phyloP scores from a whole-genome alignment of 2,888 invertebrate genomes.

The Tetragonisca angustula region DNA sequence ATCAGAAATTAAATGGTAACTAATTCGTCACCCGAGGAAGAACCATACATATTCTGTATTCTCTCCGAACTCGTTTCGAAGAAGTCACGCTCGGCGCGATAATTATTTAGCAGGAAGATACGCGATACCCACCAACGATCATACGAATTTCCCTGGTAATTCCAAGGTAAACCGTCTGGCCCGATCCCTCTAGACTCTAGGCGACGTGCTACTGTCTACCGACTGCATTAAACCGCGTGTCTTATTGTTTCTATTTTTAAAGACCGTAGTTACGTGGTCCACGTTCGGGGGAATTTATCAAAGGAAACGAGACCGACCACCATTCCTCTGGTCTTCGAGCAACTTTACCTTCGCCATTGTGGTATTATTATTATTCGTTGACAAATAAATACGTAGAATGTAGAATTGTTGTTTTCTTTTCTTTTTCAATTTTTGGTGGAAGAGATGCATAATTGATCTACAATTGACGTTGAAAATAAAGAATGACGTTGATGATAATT shows the following conservation, averaged over 20 bases:
- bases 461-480: no score
- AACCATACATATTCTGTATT: not conserved
- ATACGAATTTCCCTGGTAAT: conserved; percentile 19
- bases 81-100: conserved; percentile 21
- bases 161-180: conserved; percentile 11
- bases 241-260: conserved; percentile 48
- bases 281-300: conserved; percentile 18
- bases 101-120: conserved; percentile 28
- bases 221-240: conserved; percentile 27
- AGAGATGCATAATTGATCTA: no score
- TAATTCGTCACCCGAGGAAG: conserved; percentile 15
- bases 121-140: conserved; percentile 30
- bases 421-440: no score
- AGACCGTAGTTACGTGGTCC: conserved; percentile 21
- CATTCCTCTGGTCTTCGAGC: not conserved
- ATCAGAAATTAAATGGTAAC: conserved; percentile 7
- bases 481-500: no score
- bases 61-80: not conserved
- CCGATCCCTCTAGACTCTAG: not conserved
- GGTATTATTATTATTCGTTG: not conserved
- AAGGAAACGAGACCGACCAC: not conserved
- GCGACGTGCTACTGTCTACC: conserved; percentile 16
- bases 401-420: not conserved
- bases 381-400: not conserved
- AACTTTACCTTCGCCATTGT: not conserved